Conservation (phyloP, 30 jellyfish, hydroid and myxozoan species). For the Catostylus mosaicus region DNA sequence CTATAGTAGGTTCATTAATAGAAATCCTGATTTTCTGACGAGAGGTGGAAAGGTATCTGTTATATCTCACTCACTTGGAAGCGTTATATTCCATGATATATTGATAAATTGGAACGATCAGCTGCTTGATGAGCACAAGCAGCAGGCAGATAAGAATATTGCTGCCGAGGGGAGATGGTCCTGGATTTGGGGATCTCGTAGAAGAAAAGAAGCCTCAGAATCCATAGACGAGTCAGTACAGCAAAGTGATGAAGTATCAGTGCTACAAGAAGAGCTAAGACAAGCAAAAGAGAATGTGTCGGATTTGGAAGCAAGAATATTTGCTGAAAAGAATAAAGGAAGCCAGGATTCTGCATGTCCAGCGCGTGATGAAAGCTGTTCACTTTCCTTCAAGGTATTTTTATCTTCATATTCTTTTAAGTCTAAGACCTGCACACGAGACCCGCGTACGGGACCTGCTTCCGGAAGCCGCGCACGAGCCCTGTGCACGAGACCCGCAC, state of each 20-base stretch:
- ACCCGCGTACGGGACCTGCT: no score
- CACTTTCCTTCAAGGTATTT: slow-evolving; percentile 72
- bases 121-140: slow-evolving; percentile 68
- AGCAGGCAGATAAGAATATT: slow-evolving; percentile 81
- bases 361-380: slow-evolving; percentile 14
- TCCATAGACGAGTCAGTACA: slow-evolving; percentile 26
- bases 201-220: slow-evolving; percentile 38
- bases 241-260: slow-evolving; percentile 3
- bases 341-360: background rate
- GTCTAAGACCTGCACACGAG: no score
- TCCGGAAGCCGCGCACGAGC: no score
- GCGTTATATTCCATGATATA: slow-evolving; percentile 92
- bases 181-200: slow-evolving; percentile 92
- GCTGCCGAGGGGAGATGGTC: slow-evolving; percentile 90
- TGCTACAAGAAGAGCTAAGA: slow-evolving; percentile 58
- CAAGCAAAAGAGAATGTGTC: slow-evolving; percentile 74
- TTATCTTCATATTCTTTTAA: background rate
- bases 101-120: slow-evolving; percentile 85
- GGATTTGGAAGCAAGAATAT: slow-evolving; percentile 69
- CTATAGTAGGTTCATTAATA: slow-evolving; percentile 58
- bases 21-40: slow-evolving; percentile 85
- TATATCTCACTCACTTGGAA: slow-evolving; percentile 96
- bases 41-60: slow-evolving; percentile 92
- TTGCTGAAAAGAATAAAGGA: slow-evolving; percentile 2
- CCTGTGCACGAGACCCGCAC: no score